Percentiles rank a stretch among this genome's conserved stretches.
These are phyloP conservation scores for Mycetomoellerius zeteki DNA, from an alignment of 1,140 invertebrate species.

Conservation along the genomic window DNA sequence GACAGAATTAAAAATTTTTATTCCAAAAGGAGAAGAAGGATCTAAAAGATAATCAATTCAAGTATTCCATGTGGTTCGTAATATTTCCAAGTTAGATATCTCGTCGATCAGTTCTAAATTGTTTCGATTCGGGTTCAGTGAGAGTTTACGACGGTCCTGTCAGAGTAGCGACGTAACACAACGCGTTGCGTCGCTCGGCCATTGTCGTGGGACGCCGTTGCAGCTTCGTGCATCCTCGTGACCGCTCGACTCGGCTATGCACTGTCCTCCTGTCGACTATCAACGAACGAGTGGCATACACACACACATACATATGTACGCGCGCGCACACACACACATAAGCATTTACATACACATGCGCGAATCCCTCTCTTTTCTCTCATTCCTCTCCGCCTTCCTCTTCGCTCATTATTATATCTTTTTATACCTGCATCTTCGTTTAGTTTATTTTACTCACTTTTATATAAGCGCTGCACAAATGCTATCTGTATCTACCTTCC, in stretches of 20 bases:
- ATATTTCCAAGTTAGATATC: not conserved
- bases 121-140: constrained; percentile 31
- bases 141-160: constrained; percentile 49
- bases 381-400: not conserved
- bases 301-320: not conserved
- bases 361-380: not conserved
- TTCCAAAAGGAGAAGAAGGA: too few species aligned
- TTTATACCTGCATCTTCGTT: constrained; percentile 54
- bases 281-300: constrained; percentile 26
- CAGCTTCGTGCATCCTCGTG: constrained; percentile 64
- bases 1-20: not conserved
- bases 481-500: constrained; percentile 39
- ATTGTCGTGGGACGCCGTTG: constrained; percentile 62
- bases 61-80: not conserved
- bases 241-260: constrained; percentile 63
- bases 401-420: constrained; percentile 48
- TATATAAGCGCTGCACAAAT: constrained; percentile 38
- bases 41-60: not conserved
- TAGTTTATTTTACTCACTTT: constrained; percentile 60
- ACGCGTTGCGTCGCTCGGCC: constrained; percentile 68
- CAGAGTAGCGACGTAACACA: constrained; percentile 69
- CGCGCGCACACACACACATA: not conserved
- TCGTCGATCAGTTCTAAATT: constrained; percentile 11
- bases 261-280: constrained; percentile 58
- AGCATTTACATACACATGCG: not conserved